phyloP scores from a whole-genome alignment of 2,113 vertebrate species.

The Delphinus delphis region DNA sequence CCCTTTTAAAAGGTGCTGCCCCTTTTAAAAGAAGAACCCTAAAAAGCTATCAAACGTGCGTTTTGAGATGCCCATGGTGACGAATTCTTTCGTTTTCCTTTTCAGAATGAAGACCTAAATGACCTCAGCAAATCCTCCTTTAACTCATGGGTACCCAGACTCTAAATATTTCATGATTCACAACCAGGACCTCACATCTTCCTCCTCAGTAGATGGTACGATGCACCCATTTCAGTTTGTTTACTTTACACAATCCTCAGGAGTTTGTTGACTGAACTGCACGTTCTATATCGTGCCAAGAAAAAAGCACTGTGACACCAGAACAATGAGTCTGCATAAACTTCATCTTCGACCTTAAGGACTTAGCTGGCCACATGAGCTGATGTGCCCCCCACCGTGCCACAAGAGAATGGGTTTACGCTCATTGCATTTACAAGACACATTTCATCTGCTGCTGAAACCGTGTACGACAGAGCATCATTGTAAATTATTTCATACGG shows the following conservation, averaged over 20 bases:
- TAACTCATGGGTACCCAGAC: slow-evolving; percentile 89
- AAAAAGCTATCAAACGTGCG: not conserved
- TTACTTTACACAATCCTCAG: slow-evolving; percentile 91
- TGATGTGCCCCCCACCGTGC: slow-evolving; percentile 78
- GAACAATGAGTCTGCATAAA: slow-evolving; percentile 82
- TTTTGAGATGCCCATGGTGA: slow-evolving; percentile 26
- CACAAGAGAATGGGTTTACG: slow-evolving; percentile 81
- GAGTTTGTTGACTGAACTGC: slow-evolving; percentile 90
- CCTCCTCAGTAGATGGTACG: slow-evolving; percentile 88
- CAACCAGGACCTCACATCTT: slow-evolving; percentile 89
- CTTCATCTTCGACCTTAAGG: slow-evolving; percentile 82
- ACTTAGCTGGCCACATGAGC: slow-evolving; percentile 85
- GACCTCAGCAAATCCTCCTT: slow-evolving; percentile 86
- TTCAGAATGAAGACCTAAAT: slow-evolving; percentile 88
- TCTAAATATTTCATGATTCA: slow-evolving; percentile 85
- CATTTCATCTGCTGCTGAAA: slow-evolving; percentile 91
- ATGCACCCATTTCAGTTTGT: slow-evolving; percentile 88
- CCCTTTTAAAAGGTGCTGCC: not conserved
- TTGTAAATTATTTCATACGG: slow-evolving; percentile 92
- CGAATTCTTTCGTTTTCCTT: slow-evolving; percentile 71
- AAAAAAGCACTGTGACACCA: slow-evolving; percentile 89
- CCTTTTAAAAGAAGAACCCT: not conserved
- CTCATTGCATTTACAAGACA: slow-evolving; percentile 82
- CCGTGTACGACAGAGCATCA: slow-evolving; percentile 84
- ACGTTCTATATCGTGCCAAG: slow-evolving; percentile 88